Percentiles rank a stretch among this genome's conserved stretches.
These are phyloP conservation scores for Heteromyza rotundicornis DNA, from an alignment of 2,888 invertebrate species.

Conservation along the genomic window DNA sequence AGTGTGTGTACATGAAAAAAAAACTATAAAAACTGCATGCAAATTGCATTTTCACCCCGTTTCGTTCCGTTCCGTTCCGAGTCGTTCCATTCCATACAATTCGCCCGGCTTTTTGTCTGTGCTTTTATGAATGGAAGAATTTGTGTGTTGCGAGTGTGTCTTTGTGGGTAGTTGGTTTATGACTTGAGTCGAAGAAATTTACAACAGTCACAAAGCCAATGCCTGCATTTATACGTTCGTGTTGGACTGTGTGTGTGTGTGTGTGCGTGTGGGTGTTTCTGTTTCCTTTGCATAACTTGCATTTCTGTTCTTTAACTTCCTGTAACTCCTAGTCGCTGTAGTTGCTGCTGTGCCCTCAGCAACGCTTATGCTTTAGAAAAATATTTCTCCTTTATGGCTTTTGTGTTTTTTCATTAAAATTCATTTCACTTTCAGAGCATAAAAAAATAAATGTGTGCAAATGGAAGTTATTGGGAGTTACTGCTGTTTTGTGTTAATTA, in stretches of 20 bases:
- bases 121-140: not conserved
- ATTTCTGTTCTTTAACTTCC: not conserved
- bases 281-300: not conserved
- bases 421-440: not conserved
- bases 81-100: too few species aligned
- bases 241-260: slow-evolving; percentile 12
- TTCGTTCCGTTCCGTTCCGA: not conserved
- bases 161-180: slow-evolving; percentile 1
- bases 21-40: slow-evolving; percentile 6
- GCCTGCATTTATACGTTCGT: not conserved
- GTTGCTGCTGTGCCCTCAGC: not conserved
- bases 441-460: too few species aligned
- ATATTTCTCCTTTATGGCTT: not conserved
- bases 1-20: too few species aligned
- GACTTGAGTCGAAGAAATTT: slow-evolving; percentile 12
- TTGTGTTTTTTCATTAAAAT: not conserved
- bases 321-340: not conserved
- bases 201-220: slow-evolving; percentile 11
- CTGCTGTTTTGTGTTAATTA: too few species aligned
- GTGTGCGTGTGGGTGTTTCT: not conserved
- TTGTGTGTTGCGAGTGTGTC: not conserved
- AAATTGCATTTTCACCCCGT: slow-evolving; percentile 5
- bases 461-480: too few species aligned
- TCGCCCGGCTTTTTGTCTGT: not conserved
- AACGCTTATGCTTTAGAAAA: not conserved